Base-by-base conservation (phyloP, 2,797 vertebrate species). In the Yasuhikotakia modesta region DNA sequence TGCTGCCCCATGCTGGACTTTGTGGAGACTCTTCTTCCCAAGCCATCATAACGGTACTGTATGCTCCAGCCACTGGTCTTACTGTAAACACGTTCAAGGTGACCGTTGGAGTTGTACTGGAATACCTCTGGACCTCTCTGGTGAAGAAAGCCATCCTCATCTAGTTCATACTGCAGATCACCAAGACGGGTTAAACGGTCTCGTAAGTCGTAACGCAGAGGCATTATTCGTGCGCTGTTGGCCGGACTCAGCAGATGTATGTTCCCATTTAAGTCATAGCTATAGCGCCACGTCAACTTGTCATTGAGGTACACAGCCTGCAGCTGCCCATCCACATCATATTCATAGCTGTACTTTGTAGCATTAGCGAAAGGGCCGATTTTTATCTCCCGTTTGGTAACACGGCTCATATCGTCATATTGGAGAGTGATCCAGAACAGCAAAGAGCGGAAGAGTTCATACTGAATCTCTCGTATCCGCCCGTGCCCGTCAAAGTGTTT, bases 361-460 rank as follows among this genome's bases (percentile, higher is more conserved):
- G 97, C 98, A 86, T 99, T 99, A 82, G 97, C 96, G 65, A 97
- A 98, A 2, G 98, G 97, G 4, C 98, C 98, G 0, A 99, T 98
- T 86, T 99, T 99, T 78, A 99, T 95, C 90, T 99, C 97, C 80
- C 96, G 91, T 82, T 94, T 96, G 0, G 93, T 96, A n/a, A 99
- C 96, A 21, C 97, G 90, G 12, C 98, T 97, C 88, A 96, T 95
- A 14, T 96, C 96, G 21, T 99, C 98, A 2, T 99, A 99, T 63
- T 98, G 97, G 87, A 99, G 93, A 5, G 97, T 98, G 90, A 98
- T 97, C 96, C 98, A 98, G 90, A 98, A 99, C 94, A 99, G 97
- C 67, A 98, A 91, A 0, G 97, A 97, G 52, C 98, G 94, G 83
- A 98, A 97, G 83, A 99, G 97, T 90, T 99, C 98, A 12, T 98